A percentile compares a stretch with the other conserved stretches of the same genome.
These are phyloP conservation scores for Actinernus sp. DNA, from an alignment of 92 coral and sea anemone species.

Conservation along the genomic window DNA sequence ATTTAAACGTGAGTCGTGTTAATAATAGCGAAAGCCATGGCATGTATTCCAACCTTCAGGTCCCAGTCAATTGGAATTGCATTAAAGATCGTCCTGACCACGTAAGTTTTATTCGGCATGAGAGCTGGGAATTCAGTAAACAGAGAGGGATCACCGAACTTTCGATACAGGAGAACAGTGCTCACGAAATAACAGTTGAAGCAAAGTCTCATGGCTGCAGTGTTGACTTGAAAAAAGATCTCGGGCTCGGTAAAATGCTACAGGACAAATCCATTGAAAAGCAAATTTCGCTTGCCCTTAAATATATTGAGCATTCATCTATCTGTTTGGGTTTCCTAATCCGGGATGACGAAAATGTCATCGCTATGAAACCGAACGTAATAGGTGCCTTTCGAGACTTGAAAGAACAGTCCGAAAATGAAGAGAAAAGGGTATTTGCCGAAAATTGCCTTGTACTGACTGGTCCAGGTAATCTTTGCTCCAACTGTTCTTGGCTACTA, in stretches of 20 bases:
- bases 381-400: background rate
- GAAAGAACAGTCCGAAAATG: background rate
- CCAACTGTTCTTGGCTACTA: background rate
- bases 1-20: background rate
- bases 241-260: background rate
- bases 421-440: background rate
- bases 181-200: background rate
- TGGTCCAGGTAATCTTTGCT: background rate
- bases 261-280: background rate
- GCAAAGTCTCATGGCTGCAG: constrained; percentile 6
- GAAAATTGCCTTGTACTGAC: constrained; percentile 5
- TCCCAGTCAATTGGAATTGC: background rate
- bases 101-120: background rate
- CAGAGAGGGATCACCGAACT: too few relatives aligned
- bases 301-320: constrained; percentile 6
- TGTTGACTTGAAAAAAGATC: constrained; percentile 13
- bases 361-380: background rate
- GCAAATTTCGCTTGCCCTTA: constrained; percentile 12
- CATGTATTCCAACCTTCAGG: too few relatives aligned
- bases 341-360: constrained; percentile 1
- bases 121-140: background rate
- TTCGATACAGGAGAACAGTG: too few relatives aligned
- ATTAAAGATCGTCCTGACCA: background rate
- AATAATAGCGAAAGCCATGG: too few relatives aligned
- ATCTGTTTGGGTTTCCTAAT: constrained; percentile 3